Conservation (phyloP, 2,797 vertebrate species). For the Halcyon badia region DNA sequence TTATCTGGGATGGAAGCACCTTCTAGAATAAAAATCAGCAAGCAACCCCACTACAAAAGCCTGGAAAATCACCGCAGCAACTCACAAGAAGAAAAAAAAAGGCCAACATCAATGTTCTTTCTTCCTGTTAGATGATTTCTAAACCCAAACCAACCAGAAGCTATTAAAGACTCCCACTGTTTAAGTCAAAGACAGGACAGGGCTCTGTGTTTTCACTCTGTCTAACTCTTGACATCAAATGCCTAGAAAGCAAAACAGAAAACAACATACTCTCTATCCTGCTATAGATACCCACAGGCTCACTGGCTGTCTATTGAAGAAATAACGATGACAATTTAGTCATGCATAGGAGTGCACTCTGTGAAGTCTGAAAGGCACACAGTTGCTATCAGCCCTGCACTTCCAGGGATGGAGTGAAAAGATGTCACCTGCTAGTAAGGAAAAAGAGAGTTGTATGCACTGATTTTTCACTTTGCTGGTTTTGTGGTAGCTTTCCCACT, state of each 20-base stretch:
- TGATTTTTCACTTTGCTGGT: neutral
- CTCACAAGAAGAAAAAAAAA: rapidly evolving
- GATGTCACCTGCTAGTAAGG: neutral
- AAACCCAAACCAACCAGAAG: conserved; percentile 19
- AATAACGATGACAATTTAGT: conserved; percentile 34
- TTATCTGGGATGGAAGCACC: neutral
- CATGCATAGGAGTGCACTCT: neutral
- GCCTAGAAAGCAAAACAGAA: conserved; percentile 49
- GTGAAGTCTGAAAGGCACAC: neutral
- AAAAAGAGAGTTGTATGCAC: neutral
- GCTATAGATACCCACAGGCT: neutral
- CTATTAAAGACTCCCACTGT: neutral
- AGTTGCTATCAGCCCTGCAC: neutral
- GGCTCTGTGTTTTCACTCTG: neutral
- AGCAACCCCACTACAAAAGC: neutral
- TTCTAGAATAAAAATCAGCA: conserved; percentile 3
- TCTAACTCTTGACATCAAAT: conserved; percentile 28
- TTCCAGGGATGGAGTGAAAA: neutral
- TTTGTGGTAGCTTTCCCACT: neutral
- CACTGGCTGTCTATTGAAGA: neutral
- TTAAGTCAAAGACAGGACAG: neutral
- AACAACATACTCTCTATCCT: neutral
- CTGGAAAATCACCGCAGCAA: neutral
- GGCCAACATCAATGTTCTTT: neutral
- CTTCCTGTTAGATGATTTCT: neutral